Evolutionary conservation across 2,888 invertebrate species (phyloP).

Genomic region (Serripes groenlandicus): DNA sequence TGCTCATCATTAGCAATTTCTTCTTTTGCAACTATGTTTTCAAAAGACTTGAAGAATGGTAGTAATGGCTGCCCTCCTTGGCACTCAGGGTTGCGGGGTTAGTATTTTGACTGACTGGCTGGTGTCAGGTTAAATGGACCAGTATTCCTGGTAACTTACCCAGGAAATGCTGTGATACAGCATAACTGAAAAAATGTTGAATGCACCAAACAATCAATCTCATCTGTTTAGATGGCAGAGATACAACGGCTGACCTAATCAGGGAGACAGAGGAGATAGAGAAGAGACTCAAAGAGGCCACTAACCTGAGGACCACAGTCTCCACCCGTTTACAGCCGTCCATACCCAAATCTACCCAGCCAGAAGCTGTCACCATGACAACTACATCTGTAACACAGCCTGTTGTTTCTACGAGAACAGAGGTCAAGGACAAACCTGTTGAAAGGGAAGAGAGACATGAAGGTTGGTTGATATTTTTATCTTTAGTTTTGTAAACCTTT

Average conservation of each 20-base stretch:
- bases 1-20: too few species aligned
- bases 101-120: background rate
- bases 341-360: background rate
- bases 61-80: too few species aligned
- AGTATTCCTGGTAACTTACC: background rate
- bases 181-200: background rate
- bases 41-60: too few species aligned
- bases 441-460: background rate
- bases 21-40: too few species aligned
- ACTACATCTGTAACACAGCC: background rate
- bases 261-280: constrained; percentile 71
- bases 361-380: background rate
- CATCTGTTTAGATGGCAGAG: constrained; percentile 32
- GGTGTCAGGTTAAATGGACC: background rate
- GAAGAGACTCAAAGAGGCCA: constrained; percentile 34
- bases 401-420: background rate
- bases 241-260: constrained; percentile 74
- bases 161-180: background rate
- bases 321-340: background rate
- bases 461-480: too few species aligned
- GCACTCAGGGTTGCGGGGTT: too few species aligned
- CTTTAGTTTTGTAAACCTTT: too few species aligned
- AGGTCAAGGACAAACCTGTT: background rate
- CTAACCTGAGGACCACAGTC: constrained; percentile 3
- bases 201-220: background rate